Evolutionary conservation across 2,797 vertebrate species (phyloP).

Genomic region (Hypotaenidia okinawae): DNA sequence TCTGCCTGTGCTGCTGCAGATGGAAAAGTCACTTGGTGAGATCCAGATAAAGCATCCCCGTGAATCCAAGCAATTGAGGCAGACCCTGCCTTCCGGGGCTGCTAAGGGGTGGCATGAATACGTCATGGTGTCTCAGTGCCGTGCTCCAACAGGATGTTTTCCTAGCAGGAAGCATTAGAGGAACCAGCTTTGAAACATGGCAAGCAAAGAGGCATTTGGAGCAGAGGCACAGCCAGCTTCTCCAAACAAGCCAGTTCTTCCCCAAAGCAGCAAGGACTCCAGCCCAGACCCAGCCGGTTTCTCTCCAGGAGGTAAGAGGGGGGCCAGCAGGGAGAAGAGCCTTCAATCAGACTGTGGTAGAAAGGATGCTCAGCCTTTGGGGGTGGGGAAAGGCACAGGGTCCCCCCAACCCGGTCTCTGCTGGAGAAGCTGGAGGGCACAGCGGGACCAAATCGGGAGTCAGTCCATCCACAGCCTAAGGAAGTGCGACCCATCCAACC

Average conservation of each 20-base stretch:
- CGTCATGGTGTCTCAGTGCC: neutral
- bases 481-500: accelerated
- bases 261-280: neutral
- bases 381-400: neutral
- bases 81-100: conserved; percentile 8
- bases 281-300: neutral
- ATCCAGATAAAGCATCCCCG: neutral
- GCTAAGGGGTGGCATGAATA: conserved; percentile 20
- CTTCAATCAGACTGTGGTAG: neutral
- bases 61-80: conserved; percentile 29
- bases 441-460: neutral
- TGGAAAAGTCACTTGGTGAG: conserved; percentile 19
- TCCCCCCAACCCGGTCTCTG: neutral
- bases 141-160: neutral
- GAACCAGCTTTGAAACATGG: neutral
- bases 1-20: neutral
- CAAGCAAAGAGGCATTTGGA: neutral
- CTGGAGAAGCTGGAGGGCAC: neutral
- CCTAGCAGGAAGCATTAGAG: neutral
- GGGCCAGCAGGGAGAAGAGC: neutral
- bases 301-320: neutral
- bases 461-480: neutral
- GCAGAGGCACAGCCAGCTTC: neutral
- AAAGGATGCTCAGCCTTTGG: neutral
- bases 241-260: neutral